Conservation (phyloP, 2,888 invertebrate genomes). For the Chesias legatella region DNA sequence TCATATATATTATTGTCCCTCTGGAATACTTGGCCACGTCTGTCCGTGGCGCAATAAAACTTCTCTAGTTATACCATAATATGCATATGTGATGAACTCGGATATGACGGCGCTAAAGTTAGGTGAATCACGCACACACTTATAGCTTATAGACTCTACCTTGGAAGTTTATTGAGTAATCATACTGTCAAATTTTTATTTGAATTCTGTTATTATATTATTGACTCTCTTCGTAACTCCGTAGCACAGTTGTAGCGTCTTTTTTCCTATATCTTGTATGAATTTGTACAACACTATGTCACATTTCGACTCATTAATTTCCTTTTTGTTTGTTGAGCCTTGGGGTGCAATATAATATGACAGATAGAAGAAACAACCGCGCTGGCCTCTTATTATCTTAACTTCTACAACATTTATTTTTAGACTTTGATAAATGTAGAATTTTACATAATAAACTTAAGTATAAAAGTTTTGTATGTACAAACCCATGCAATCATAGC, state of each 20-base stretch:
- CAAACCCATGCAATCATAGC: not conserved
- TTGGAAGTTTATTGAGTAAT: slow-evolving; percentile 33
- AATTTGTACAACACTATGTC: no score
- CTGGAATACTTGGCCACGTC: slow-evolving; percentile 60
- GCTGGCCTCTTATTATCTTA: no score
- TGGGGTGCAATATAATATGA: no score
- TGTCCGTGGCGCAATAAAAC: slow-evolving; percentile 69
- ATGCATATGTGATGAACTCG: slow-evolving; percentile 69
- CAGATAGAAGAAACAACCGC: no score
- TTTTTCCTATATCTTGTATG: not conserved
- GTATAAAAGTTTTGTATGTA: no score
- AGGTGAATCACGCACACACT: slow-evolving; percentile 46
- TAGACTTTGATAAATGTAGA: no score
- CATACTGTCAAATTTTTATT: slow-evolving; percentile 12
- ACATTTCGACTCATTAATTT: no score
- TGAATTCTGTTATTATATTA: no score
- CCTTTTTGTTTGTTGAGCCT: no score
- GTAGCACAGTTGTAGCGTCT: slow-evolving; percentile 3
- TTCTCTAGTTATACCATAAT: slow-evolving; percentile 66
- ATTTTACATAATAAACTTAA: no score
- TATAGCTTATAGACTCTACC: slow-evolving; percentile 14
- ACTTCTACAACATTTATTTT: no score
- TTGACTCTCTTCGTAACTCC: not conserved
- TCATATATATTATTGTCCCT: slow-evolving; percentile 22
- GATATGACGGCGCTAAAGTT: slow-evolving; percentile 55